These are phyloP conservation scores for Anisognathus igniventris DNA, from an alignment of 2,797 vertebrate species.

Conservation along the genomic window DNA sequence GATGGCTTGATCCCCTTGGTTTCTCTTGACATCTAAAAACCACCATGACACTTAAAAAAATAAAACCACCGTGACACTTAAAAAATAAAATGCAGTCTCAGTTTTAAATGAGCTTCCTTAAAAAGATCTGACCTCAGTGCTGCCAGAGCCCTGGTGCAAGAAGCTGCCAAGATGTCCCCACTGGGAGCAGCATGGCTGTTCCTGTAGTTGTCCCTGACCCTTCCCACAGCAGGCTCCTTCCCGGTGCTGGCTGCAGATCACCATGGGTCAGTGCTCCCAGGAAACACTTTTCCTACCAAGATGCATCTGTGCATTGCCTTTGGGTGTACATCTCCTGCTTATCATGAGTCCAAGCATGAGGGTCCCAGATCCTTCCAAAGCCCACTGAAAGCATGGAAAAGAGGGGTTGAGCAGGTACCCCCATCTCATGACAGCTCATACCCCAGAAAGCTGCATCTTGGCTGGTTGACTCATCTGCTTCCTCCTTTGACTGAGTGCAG, in stretches of 20 bases:
- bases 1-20: background rate
- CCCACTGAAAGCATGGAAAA: background rate
- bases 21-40: background rate
- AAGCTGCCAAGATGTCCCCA: background rate
- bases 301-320: background rate
- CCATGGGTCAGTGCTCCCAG: background rate
- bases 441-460: background rate
- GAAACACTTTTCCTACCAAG: background rate
- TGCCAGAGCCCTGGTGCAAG: background rate
- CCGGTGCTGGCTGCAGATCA: background rate
- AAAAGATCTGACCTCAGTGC: background rate
- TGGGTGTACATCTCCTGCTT: background rate
- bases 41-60: background rate
- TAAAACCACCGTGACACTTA: background rate
- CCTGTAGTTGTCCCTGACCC: background rate
- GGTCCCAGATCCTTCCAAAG: background rate
- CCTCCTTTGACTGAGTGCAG: background rate
- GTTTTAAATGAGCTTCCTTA: background rate
- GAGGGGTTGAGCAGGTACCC: background rate
- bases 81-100: background rate
- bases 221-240: background rate
- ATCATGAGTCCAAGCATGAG: rapidly evolving
- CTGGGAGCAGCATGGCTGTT: background rate
- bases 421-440: background rate
- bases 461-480: background rate